Conservation (phyloP, 2,113 vertebrate species). For the Thomomys bottae region DNA sequence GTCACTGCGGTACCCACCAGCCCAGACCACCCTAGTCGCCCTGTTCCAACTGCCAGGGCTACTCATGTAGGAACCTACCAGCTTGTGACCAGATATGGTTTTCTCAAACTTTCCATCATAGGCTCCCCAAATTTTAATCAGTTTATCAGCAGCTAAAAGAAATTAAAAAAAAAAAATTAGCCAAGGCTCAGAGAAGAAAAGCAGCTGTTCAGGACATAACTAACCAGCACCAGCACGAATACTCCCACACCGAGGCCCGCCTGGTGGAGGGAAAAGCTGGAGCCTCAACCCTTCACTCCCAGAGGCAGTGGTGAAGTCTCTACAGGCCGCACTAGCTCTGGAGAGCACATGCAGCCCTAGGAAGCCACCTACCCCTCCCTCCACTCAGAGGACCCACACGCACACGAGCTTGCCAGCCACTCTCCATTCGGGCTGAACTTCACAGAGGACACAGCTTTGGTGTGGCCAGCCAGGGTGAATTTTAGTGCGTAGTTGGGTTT, state of each 20-base stretch:
- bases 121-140: constrained; percentile 99
- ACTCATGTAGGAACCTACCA: constrained; percentile 88
- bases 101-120: constrained; percentile 99
- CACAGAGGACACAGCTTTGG: constrained; percentile 98
- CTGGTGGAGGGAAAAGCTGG: neutral
- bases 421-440: constrained; percentile 99
- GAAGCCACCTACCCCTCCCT: neutral
- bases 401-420: constrained; percentile 99
- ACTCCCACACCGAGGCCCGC: neutral
- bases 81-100: constrained; percentile 98
- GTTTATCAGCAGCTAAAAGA: constrained; percentile 95
- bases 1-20: accelerated
- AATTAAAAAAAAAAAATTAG: neutral
- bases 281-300: no score
- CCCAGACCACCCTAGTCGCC: accelerated
- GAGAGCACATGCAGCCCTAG: accelerated
- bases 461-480: constrained; percentile 98
- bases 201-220: no score
- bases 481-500: constrained; percentile 99
- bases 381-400: constrained; percentile 78
- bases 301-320: neutral
- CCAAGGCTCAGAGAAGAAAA: neutral
- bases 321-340: no score
- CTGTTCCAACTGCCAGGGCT: neutral
- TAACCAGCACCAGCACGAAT: no score